A percentile compares a stretch with the other conserved stretches of the same genome.
These are phyloP conservation scores for Phengaris arion DNA, from an alignment of 2,888 invertebrate species.

Conservation along the genomic window DNA sequence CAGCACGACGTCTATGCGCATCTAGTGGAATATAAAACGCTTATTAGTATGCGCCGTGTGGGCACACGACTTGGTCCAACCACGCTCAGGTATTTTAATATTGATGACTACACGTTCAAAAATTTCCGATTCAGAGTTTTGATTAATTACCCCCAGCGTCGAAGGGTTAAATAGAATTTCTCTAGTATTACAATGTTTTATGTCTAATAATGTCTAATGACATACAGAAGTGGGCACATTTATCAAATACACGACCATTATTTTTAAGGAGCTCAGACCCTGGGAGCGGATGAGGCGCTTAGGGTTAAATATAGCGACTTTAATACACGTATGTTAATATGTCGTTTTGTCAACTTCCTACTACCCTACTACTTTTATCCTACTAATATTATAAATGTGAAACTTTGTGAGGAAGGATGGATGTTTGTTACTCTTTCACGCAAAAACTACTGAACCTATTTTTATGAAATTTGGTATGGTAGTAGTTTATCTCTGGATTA, in stretches of 20 bases:
- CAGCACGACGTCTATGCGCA: conserved; percentile 56
- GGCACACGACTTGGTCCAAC: conserved; percentile 69
- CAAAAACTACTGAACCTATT: background rate
- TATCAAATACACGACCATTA: background rate
- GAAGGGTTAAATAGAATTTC: conserved; percentile 9
- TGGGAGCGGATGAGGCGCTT: background rate
- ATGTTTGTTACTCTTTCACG: background rate
- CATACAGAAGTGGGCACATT: background rate
- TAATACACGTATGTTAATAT: background rate
- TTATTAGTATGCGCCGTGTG: conserved; percentile 64
- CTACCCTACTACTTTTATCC: no score
- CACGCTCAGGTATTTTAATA: conserved; percentile 66
- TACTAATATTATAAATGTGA: no score
- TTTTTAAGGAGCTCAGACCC: background rate
- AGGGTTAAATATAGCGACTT: background rate
- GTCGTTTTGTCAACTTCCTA: no score
- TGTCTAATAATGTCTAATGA: background rate
- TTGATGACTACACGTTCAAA: conserved; percentile 53
- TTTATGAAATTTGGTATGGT: background rate
- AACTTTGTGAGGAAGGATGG: background rate
- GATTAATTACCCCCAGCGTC: conserved; percentile 22
- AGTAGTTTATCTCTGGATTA: background rate
- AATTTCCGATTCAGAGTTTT: conserved; percentile 19
- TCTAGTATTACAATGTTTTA: background rate
- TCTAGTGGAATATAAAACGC: conserved; percentile 66